Percentiles rank a stretch among this genome's conserved stretches.
phyloP scores from a whole-genome alignment of 2,888 invertebrate genomes.

The Tillus elongatus region DNA sequence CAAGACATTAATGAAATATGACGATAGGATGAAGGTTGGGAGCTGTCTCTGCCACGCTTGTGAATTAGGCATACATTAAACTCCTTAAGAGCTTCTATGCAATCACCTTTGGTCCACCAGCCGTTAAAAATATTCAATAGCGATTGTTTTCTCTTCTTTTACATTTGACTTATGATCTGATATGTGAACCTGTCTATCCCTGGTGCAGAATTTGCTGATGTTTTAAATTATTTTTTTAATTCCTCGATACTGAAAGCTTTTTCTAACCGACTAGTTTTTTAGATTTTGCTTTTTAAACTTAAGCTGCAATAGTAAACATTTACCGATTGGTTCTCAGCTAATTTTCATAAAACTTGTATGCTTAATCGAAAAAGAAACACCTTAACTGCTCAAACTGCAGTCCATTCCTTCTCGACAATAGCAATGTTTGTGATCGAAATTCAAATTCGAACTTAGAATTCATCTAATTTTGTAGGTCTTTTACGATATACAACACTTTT shows the following conservation, averaged over 20 bases:
- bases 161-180: background rate
- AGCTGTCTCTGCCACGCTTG: background rate
- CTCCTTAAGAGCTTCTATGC: background rate
- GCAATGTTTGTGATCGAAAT: no score
- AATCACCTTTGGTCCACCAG: background rate
- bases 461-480: no score
- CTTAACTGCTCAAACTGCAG: no score
- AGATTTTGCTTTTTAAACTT: no score
- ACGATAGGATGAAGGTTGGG: background rate
- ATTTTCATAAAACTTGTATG: no score
- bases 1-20: background rate
- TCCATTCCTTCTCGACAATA: no score
- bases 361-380: no score
- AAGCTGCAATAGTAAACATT: no score
- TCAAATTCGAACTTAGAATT: no score
- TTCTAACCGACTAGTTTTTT: background rate
- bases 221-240: background rate
- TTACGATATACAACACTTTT: no score
- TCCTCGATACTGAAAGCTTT: constrained; percentile 1
- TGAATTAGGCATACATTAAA: background rate
- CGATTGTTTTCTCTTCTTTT: no score
- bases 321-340: no score
- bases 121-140: constrained; percentile 1
- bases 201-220: background rate
- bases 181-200: background rate